These are phyloP conservation scores for Aeoliscus strigatus DNA, from an alignment of 2,797 vertebrate species.

Conservation along the genomic window DNA sequence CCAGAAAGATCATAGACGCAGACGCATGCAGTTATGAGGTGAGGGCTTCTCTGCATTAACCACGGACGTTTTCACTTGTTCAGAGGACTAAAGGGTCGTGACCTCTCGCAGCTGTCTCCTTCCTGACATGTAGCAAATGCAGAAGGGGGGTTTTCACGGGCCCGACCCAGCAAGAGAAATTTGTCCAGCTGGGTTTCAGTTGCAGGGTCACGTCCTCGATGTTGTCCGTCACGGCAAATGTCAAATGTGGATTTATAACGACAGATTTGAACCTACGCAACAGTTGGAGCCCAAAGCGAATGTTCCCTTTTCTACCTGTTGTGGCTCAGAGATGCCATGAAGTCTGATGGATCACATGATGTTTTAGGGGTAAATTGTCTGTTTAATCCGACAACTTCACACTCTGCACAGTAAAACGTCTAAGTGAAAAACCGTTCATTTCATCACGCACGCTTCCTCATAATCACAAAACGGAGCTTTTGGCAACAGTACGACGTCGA, in stretches of 20 bases:
- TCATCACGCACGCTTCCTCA: neutral
- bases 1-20: neutral
- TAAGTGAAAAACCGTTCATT: neutral
- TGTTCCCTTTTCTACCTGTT: too few species aligned
- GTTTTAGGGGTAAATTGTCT: too few species aligned
- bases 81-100: conserved; percentile 6
- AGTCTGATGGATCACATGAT: too few species aligned
- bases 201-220: conserved; percentile 14
- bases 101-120: conserved; percentile 33
- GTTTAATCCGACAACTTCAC: too few species aligned
- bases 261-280: too few species aligned
- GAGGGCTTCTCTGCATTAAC: conserved; percentile 8
- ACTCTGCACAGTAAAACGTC: neutral
- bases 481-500: neutral
- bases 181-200: conserved; percentile 10
- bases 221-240: conserved; percentile 7
- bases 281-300: too few species aligned
- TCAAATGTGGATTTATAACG: neutral
- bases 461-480: neutral
- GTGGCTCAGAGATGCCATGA: too few species aligned
- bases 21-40: conserved; percentile 1
- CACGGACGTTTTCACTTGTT: conserved; percentile 24
- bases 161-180: neutral
- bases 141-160: neutral
- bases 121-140: conserved; percentile 13